phyloP scores from a whole-genome alignment of 2,888 invertebrate species.

The Eupithecia tripunctaria region DNA sequence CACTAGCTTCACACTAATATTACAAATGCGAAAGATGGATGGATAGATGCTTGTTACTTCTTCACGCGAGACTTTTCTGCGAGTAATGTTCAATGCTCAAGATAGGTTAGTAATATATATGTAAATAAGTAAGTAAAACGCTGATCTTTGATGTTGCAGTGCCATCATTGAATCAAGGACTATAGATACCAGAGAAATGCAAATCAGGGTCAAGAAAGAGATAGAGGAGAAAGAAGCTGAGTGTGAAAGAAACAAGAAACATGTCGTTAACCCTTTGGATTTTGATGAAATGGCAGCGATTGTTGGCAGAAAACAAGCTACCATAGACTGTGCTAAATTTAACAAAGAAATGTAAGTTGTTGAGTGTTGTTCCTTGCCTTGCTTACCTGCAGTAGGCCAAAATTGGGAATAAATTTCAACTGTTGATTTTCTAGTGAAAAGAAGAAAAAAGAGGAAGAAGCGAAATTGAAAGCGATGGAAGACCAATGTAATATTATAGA shows the following conservation, averaged over 20 bases:
- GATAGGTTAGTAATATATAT: not conserved
- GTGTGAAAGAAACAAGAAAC: constrained; percentile 40
- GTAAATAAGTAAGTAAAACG: not conserved
- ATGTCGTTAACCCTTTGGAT: constrained; percentile 23
- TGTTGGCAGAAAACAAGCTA: constrained; percentile 38
- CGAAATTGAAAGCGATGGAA: constrained; percentile 45
- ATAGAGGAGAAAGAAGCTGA: constrained; percentile 47
- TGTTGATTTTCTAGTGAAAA: constrained; percentile 40
- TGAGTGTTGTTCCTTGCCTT: too few relatives aligned
- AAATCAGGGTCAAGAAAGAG: constrained; percentile 59
- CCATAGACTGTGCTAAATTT: constrained; percentile 48
- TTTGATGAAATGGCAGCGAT: constrained; percentile 16
- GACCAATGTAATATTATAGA: constrained; percentile 46
- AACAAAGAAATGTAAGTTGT: constrained; percentile 64
- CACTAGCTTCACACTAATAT: too few relatives aligned
- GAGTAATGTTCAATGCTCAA: not conserved
- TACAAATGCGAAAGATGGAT: too few relatives aligned
- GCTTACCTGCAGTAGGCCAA: not conserved
- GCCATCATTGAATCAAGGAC: constrained; percentile 62
- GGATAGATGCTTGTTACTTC: too few relatives aligned
- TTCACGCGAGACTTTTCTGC: not conserved
- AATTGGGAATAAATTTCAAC: not conserved
- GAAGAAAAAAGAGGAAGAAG: constrained; percentile 43
- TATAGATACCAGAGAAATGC: constrained; percentile 62
- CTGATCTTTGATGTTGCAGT: constrained; percentile 45